Evolutionary conservation across 2,797 vertebrate genomes (phyloP).

Genomic region (Sebastes taczanowskii): DNA sequence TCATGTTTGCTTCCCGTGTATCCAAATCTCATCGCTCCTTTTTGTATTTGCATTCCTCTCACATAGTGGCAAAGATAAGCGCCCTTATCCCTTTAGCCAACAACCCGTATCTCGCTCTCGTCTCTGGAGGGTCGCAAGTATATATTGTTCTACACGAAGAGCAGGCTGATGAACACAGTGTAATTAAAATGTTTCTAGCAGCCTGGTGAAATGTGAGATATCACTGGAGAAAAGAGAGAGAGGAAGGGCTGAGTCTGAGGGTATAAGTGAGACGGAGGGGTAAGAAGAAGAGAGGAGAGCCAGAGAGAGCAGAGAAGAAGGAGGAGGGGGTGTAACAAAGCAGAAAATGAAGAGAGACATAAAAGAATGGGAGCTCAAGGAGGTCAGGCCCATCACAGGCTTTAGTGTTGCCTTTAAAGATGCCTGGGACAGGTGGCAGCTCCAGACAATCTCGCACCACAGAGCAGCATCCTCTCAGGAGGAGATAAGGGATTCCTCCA

Average conservation of each 20-base stretch:
- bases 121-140: slow-evolving; percentile 57
- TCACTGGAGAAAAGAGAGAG: slow-evolving; percentile 35
- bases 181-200: slow-evolving; percentile 78
- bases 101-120: slow-evolving; percentile 57
- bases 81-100: slow-evolving; percentile 54
- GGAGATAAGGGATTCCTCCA: slow-evolving; percentile 96
- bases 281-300: slow-evolving; percentile 34
- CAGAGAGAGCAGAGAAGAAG: slow-evolving; percentile 24
- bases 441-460: slow-evolving; percentile 95
- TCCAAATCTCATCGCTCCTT: slow-evolving; percentile 62
- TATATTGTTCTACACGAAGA: slow-evolving; percentile 65
- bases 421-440: slow-evolving; percentile 99
- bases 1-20: slow-evolving; percentile 53
- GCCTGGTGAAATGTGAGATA: slow-evolving; percentile 62
- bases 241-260: slow-evolving; percentile 25
- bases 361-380: slow-evolving; percentile 96
- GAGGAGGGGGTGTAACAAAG: slow-evolving; percentile 87
- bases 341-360: slow-evolving; percentile 99
- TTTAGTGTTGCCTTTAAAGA: slow-evolving; percentile 98
- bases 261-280: slow-evolving; percentile 49
- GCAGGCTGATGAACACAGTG: slow-evolving; percentile 64
- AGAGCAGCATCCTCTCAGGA: slow-evolving; percentile 89
- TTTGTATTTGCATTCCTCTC: slow-evolving; percentile 56
- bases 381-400: slow-evolving; percentile 99
- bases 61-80: slow-evolving; percentile 64